Conservation (phyloP, 2,888 invertebrate genomes). For the Eristalinus sepulchralis region DNA sequence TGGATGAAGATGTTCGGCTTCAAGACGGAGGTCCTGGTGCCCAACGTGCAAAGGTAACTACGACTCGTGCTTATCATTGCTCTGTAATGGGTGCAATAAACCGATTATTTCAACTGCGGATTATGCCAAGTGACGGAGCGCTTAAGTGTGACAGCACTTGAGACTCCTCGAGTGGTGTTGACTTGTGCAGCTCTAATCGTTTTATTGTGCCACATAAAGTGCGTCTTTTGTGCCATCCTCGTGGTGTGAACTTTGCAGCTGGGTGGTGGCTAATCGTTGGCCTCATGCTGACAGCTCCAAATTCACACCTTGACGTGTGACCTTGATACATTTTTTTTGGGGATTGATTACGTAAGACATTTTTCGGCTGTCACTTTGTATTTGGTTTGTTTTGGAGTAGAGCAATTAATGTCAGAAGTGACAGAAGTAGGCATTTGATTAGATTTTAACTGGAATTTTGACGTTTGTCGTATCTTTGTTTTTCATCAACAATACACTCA, state of each 20-base stretch:
- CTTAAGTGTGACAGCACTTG: neutral
- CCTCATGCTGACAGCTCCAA: neutral
- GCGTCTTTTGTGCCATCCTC: neutral
- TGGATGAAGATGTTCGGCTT: conserved; percentile 80
- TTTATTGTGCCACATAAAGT: neutral
- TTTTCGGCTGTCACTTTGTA: neutral
- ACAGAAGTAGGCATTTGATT: neutral
- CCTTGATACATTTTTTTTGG: neutral
- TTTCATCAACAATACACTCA: no score
- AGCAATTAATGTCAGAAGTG: neutral
- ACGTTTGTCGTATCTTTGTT: neutral
- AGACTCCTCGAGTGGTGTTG: neutral
- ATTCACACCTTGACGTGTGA: neutral
- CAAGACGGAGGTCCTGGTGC: conserved; percentile 81
- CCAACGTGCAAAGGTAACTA: conserved; percentile 84
- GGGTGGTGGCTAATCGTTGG: neutral
- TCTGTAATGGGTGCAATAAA: neutral
- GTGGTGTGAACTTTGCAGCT: neutral
- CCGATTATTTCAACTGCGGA: neutral
- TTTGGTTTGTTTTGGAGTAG: neutral
- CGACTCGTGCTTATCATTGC: neutral
- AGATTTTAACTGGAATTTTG: neutral
- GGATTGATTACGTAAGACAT: neutral
- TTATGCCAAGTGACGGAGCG: neutral
- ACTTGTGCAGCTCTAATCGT: neutral